Percentiles rank a stretch among this genome's conserved stretches.
Conservation (phyloP, 1,140 invertebrate species). For the Melanaphis sacchari region DNA sequence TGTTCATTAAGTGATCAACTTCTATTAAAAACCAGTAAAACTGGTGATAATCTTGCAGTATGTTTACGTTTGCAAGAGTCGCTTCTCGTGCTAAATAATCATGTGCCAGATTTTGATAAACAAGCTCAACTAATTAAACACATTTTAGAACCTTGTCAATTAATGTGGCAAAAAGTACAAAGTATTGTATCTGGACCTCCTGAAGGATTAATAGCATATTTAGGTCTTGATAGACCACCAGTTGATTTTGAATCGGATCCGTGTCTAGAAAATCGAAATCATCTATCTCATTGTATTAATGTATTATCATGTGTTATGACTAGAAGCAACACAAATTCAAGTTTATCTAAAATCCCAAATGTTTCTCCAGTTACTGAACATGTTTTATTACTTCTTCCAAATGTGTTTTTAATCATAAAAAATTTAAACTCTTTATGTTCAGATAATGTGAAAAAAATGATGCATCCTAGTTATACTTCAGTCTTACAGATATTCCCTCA, state of each 20-base stretch:
- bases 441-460: conserved; percentile 36
- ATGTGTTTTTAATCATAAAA: conserved; percentile 76
- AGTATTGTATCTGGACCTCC: conserved; percentile 28
- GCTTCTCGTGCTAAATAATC: conserved; percentile 36
- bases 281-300: conserved; percentile 44
- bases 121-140: conserved; percentile 51
- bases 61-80: conserved; percentile 53
- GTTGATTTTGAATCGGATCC: conserved; percentile 41
- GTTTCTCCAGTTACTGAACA: conserved; percentile 50
- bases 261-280: conserved; percentile 41
- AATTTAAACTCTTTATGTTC: conserved; percentile 80
- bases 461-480: conserved; percentile 31
- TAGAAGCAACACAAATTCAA: conserved; percentile 53
- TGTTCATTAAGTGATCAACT: conserved; percentile 54
- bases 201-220: conserved; percentile 47
- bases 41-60: conserved; percentile 43
- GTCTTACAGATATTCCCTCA: conserved; percentile 48
- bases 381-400: conserved; percentile 79
- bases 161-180: conserved; percentile 56
- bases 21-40: conserved; percentile 37
- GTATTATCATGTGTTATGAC: conserved; percentile 38
- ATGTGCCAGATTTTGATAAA: conserved; percentile 50
- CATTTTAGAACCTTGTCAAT: conserved; percentile 56
- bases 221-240: conserved; percentile 40
- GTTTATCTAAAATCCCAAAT: conserved; percentile 18